These are phyloP conservation scores for Echinometra lucunter DNA, from an alignment of 53 echinoderm and acorn worm genomes.

Conservation along the genomic window DNA sequence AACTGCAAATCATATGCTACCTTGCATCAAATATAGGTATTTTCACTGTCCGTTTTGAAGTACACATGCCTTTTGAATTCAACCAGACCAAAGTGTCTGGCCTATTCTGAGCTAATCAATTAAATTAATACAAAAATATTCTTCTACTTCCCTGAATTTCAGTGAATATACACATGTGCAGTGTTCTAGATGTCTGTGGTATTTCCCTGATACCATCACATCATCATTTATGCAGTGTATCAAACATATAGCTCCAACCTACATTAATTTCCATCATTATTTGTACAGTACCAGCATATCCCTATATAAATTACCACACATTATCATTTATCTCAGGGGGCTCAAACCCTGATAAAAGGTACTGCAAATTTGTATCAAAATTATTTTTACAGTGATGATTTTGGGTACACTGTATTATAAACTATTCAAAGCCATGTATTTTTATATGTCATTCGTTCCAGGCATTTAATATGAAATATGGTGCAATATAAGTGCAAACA, in stretches of 20 bases:
- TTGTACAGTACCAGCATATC: too few species aligned
- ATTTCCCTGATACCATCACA: neutral
- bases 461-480: neutral
- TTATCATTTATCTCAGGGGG: too few species aligned
- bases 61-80: neutral
- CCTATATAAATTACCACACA: too few species aligned
- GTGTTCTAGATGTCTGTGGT: neutral
- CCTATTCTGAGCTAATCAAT: neutral
- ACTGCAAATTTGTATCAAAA: too few species aligned
- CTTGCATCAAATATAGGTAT: neutral
- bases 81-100: neutral
- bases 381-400: neutral
- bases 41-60: neutral
- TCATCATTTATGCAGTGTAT: conserved; percentile 18
- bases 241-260: neutral
- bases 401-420: neutral
- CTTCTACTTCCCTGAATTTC: conserved; percentile 33
- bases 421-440: conserved; percentile 4
- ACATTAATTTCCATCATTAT: neutral
- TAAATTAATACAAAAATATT: neutral
- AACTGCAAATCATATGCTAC: neutral
- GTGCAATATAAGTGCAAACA: neutral
- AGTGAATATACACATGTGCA: conserved; percentile 14
- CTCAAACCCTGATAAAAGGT: too few species aligned
- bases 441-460: neutral